These are phyloP conservation scores for Microcebus jonahi DNA, from an alignment of 2,113 vertebrate genomes.

Conservation along the genomic window DNA sequence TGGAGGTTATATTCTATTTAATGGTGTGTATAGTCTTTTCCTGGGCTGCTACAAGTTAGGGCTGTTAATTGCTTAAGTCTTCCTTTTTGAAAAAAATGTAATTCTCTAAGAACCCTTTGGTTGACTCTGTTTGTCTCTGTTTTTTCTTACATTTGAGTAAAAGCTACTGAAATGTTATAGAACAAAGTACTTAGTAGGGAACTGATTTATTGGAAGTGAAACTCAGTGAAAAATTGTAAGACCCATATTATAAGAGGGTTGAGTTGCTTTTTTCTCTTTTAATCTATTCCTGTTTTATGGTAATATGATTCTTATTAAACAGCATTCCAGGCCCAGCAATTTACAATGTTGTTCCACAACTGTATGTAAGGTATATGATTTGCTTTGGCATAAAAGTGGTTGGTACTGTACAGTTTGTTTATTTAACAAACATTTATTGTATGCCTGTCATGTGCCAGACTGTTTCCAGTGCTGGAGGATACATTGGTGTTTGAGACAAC, in stretches of 20 bases:
- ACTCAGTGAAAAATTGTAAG: conserved; percentile 3
- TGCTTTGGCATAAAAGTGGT: background rate
- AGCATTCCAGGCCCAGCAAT: background rate
- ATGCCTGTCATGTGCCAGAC: background rate
- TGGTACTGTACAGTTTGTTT: background rate
- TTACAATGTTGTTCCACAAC: background rate
- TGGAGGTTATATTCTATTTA: background rate
- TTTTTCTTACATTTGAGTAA: conserved; percentile 7
- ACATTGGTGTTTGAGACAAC: background rate
- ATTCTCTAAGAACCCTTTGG: background rate
- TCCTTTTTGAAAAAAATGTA: background rate
- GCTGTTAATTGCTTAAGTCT: conserved; percentile 1
- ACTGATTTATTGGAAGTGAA: background rate
- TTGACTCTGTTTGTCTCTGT: background rate
- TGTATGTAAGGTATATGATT: background rate
- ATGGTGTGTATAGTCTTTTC: background rate
- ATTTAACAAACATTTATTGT: background rate
- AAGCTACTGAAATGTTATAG: background rate
- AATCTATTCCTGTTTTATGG: background rate
- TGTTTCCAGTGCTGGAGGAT: background rate
- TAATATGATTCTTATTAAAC: background rate
- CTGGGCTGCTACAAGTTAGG: background rate
- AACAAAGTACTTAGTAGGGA: background rate
- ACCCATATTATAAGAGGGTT: background rate
- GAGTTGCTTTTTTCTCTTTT: background rate